Evolutionary conservation across 2,888 invertebrate genomes (phyloP).

Genomic region (Fragum whitleyi): DNA sequence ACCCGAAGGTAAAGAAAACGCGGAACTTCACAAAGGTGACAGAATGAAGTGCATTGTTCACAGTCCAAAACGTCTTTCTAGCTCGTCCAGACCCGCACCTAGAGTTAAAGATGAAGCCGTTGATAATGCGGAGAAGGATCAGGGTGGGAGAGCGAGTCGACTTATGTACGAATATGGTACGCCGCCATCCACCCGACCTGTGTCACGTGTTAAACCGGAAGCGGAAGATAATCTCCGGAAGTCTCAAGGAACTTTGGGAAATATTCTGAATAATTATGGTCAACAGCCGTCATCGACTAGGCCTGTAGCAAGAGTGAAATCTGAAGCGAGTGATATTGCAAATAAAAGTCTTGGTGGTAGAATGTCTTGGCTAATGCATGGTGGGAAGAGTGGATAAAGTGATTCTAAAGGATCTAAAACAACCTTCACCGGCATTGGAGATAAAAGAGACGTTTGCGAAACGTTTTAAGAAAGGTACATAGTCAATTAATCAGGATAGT

Average conservation of each 20-base stretch:
- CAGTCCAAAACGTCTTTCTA: slow-evolving; percentile 70
- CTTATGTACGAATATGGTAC: slow-evolving; percentile 70
- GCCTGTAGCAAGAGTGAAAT: slow-evolving; percentile 74
- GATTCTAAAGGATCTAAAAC: neutral
- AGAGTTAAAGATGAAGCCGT: slow-evolving; percentile 75
- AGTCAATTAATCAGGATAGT: too few species aligned
- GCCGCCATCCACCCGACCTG: slow-evolving; percentile 58
- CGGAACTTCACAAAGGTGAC: slow-evolving; percentile 69
- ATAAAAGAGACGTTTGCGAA: too few species aligned
- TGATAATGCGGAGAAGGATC: slow-evolving; percentile 70
- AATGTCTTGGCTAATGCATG: slow-evolving; percentile 78
- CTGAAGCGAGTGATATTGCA: slow-evolving; percentile 72
- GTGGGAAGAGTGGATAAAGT: slow-evolving; percentile 56
- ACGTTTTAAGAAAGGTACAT: too few species aligned
- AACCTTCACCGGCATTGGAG: too few species aligned
- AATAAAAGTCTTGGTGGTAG: slow-evolving; percentile 75
- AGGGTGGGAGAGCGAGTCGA: slow-evolving; percentile 74
- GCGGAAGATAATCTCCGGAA: slow-evolving; percentile 71
- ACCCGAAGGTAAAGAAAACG: slow-evolving; percentile 68
- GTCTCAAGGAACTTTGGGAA: slow-evolving; percentile 75
- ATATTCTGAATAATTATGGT: slow-evolving; percentile 72
- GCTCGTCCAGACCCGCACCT: slow-evolving; percentile 70
- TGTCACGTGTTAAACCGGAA: slow-evolving; percentile 74
- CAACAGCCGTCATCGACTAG: slow-evolving; percentile 61
- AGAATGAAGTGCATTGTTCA: slow-evolving; percentile 75